These are phyloP conservation scores for Plestiodon gilberti DNA, from an alignment of 2,113 vertebrate genomes.

Conservation along the genomic window DNA sequence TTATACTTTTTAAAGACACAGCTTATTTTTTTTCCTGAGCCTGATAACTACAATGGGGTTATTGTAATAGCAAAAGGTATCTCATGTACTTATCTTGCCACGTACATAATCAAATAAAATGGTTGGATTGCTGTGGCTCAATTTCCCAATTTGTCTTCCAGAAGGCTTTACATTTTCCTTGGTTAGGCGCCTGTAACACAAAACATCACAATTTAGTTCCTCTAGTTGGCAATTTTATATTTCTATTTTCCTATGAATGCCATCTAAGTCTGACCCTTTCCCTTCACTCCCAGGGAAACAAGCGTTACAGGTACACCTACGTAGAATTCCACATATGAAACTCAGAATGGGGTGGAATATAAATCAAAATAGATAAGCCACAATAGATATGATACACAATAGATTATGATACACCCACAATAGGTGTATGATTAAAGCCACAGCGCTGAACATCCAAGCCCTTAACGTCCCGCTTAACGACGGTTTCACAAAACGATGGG, in stretches of 20 bases:
- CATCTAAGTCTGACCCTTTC: neutral
- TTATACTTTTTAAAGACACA: neutral
- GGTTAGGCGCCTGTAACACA: constrained; percentile 88
- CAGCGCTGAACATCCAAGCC: too few relatives aligned
- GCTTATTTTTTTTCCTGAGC: neutral
- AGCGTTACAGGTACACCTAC: neutral
- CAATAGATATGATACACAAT: too few relatives aligned
- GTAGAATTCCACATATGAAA: neutral
- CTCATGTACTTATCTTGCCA: constrained; percentile 47
- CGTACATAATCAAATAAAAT: constrained; percentile 99
- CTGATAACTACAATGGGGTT: neutral
- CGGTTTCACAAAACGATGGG: too few relatives aligned
- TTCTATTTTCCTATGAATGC: neutral
- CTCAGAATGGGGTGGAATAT: neutral
- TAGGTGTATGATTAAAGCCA: too few relatives aligned
- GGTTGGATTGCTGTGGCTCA: constrained; percentile 99
- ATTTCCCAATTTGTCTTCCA: constrained; percentile 97
- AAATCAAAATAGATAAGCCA: neutral
- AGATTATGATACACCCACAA: too few relatives aligned
- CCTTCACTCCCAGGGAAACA: too few relatives aligned
- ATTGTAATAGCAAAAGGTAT: neutral
- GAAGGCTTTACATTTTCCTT: constrained; percentile 99
- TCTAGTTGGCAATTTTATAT: constrained; percentile 11
- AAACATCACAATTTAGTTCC: constrained; percentile 34
- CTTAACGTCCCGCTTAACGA: too few relatives aligned